A percentile compares a stretch with the other conserved stretches of the same genome.
These are phyloP conservation scores for Cettia cetti DNA, from an alignment of 2,113 vertebrate genomes.

Conservation along the genomic window DNA sequence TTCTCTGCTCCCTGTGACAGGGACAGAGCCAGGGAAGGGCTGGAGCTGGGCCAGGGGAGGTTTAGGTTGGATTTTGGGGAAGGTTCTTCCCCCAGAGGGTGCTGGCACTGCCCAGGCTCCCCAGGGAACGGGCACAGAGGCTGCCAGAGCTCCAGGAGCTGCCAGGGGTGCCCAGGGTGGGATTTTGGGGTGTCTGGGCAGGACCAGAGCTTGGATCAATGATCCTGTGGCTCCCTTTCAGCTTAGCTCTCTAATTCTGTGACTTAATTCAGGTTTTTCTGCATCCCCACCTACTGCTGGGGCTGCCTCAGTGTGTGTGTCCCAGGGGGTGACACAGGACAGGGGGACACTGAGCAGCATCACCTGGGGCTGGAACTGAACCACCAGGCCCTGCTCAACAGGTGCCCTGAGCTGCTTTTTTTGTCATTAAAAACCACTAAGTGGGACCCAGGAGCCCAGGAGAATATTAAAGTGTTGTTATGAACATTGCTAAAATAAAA, in stretches of 20 bases:
- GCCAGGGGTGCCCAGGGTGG: not conserved
- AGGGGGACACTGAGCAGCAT: not conserved
- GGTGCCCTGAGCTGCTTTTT: not conserved
- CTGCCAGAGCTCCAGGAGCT: not conserved
- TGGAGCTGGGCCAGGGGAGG: not conserved
- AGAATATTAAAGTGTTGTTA: not conserved
- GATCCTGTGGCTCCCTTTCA: not conserved
- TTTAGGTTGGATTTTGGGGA: not conserved
- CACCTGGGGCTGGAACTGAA: not conserved
- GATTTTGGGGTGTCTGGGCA: not conserved
- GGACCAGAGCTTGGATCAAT: too few relatives aligned
- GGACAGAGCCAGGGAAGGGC: not conserved
- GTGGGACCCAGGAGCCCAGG: not conserved
- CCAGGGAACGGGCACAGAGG: not conserved
- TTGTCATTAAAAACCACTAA: not conserved
- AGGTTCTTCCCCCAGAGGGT: not conserved
- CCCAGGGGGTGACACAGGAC: not conserved
- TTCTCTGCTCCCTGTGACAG: not conserved
- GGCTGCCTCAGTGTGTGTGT: not conserved
- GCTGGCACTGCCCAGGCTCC: not conserved
- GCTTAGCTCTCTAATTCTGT: not conserved
- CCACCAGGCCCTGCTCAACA: accelerated
- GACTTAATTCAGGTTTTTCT: not conserved
- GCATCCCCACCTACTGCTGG: not conserved
- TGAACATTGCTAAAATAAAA: not conserved